phyloP scores from a whole-genome alignment of 2,888 invertebrate genomes.

The Eupithecia tripunctaria region DNA sequence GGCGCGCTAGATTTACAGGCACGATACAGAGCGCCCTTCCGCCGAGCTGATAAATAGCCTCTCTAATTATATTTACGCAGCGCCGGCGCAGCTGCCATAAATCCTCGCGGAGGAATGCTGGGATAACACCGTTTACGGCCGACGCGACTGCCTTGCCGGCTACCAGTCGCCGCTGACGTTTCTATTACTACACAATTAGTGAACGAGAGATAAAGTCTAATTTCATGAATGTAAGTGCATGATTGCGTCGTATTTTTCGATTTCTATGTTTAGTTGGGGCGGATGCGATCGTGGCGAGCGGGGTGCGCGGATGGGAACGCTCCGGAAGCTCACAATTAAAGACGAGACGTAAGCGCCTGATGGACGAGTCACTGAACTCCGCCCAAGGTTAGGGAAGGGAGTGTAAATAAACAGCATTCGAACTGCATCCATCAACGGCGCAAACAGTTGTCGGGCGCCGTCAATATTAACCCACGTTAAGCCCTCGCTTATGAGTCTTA shows the following conservation, averaged over 20 bases:
- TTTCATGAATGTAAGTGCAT: conserved; percentile 49
- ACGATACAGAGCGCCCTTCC: conserved; percentile 80
- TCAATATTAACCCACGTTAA: conserved; percentile 41
- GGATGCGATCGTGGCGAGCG: conserved; percentile 67
- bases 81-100: conserved; percentile 77
- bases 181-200: conserved; percentile 68
- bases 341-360: conserved; percentile 59
- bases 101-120: conserved; percentile 71
- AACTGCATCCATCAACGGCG: conserved; percentile 71
- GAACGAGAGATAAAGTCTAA: conserved; percentile 62
- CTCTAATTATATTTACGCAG: conserved; percentile 84
- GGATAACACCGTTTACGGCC: conserved; percentile 73
- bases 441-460: conserved; percentile 59
- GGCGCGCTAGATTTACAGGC: conserved; percentile 74
- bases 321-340: conserved; percentile 75
- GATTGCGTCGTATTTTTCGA: conserved; percentile 41
- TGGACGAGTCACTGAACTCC: conserved; percentile 72
- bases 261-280: conserved; percentile 51
- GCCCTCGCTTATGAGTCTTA: not conserved
- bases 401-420: conserved; percentile 64
- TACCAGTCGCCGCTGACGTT: conserved; percentile 50
- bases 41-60: conserved; percentile 80
- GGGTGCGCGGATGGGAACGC: conserved; percentile 66
- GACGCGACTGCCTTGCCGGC: conserved; percentile 52
- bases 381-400: conserved; percentile 73